A percentile compares a stretch with the other conserved stretches of the same genome.
These are phyloP conservation scores for Polyodon spathula DNA, from an alignment of 2,113 vertebrate genomes.

Conservation along the genomic window DNA sequence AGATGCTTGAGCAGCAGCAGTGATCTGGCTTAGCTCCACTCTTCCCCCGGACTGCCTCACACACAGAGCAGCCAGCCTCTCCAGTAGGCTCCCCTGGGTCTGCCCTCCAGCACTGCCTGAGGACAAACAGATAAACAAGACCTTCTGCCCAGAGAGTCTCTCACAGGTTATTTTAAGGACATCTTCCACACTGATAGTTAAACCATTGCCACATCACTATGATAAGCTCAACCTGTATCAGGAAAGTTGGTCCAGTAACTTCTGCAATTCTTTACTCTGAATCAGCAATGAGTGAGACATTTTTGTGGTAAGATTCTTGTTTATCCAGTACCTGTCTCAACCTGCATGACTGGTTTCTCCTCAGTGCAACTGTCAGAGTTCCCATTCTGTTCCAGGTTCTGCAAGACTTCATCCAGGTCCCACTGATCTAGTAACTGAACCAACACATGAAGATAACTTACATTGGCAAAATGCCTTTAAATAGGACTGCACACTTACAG, in stretches of 20 bases:
- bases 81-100: conserved; percentile 22
- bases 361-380: neutral
- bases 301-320: neutral
- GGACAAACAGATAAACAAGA: neutral
- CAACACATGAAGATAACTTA: conserved; percentile 2
- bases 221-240: neutral
- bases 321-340: conserved; percentile 9
- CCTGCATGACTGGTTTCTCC: conserved; percentile 5
- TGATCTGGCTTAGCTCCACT: neutral
- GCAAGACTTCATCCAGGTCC: conserved; percentile 45
- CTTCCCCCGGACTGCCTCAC: conserved; percentile 15
- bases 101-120: conserved; percentile 16
- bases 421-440: conserved; percentile 54
- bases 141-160: neutral
- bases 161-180: too few species aligned
- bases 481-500: neutral
- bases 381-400: conserved; percentile 31
- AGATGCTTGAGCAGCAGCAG: neutral
- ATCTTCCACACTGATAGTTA: neutral
- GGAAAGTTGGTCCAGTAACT: neutral
- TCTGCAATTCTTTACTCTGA: neutral
- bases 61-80: conserved; percentile 26
- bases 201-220: neutral
- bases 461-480: neutral
- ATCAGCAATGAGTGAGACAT: neutral